Percentiles rank a stretch among this genome's conserved stretches.
phyloP scores from a whole-genome alignment of 2,888 invertebrate genomes.

The Polyommatus icarus region DNA sequence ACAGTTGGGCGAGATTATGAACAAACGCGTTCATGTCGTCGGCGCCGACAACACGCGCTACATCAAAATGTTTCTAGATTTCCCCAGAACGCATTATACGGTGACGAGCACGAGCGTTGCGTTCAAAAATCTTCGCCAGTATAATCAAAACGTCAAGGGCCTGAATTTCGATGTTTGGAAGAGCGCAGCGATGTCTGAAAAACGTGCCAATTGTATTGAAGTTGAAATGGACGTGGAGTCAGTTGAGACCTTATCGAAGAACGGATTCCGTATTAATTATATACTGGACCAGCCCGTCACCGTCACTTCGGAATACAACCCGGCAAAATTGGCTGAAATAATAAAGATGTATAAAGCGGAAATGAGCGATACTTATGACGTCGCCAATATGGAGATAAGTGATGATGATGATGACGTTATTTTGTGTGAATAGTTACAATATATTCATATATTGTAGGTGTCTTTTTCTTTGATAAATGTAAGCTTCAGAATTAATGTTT shows the following conservation, averaged over 20 bases:
- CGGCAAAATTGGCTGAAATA: constrained; percentile 47
- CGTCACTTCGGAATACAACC: constrained; percentile 51
- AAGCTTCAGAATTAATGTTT: neutral
- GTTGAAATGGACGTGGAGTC: constrained; percentile 65
- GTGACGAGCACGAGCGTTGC: constrained; percentile 42
- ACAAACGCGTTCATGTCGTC: constrained; percentile 50
- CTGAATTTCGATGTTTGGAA: constrained; percentile 64
- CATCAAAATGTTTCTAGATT: constrained; percentile 50
- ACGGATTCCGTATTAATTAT: constrained; percentile 58
- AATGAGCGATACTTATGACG: constrained; percentile 59
- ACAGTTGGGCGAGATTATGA: constrained; percentile 56
- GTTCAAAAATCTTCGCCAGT: constrained; percentile 53
- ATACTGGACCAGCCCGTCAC: constrained; percentile 43
- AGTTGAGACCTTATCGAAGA: constrained; percentile 53
- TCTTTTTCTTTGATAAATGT: constrained; percentile 4
- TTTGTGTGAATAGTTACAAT: constrained; percentile 42
- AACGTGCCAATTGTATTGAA: constrained; percentile 40
- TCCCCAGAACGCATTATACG: constrained; percentile 44
- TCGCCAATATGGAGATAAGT: constrained; percentile 67
- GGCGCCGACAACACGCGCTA: constrained; percentile 55
- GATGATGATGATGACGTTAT: constrained; percentile 53
- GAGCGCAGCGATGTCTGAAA: constrained; percentile 38
- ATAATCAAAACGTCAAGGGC: constrained; percentile 62
- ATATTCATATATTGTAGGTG: neutral
- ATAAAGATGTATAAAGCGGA: constrained; percentile 56